A percentile compares a stretch with the other conserved stretches of the same genome.
phyloP scores from a whole-genome alignment of 2,797 vertebrate species.

The Ibycter americanus region DNA sequence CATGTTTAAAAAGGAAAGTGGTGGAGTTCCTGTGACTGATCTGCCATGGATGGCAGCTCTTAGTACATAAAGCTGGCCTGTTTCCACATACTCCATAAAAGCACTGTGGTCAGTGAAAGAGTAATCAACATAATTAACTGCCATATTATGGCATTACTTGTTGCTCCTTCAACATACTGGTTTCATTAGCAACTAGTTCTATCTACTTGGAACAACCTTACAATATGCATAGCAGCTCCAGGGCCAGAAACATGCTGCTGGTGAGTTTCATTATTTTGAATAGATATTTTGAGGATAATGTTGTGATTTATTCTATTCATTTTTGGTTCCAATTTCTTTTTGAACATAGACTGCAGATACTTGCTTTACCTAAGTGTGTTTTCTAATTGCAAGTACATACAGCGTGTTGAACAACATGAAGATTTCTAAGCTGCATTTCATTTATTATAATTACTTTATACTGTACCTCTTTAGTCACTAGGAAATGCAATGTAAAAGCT shows the following conservation, averaged over 20 bases:
- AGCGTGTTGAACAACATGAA: background rate
- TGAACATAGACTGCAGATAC: background rate
- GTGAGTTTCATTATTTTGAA: background rate
- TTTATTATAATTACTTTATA: background rate
- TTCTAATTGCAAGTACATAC: background rate
- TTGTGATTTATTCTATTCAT: background rate
- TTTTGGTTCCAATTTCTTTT: background rate
- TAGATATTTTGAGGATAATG: background rate
- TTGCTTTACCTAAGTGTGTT: background rate
- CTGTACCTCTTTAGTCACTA: background rate
- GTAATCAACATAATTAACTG: background rate
- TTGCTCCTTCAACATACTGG: background rate
- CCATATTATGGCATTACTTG: background rate
- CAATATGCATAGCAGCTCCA: background rate
- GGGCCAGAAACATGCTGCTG: accelerated
- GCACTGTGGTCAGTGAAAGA: background rate
- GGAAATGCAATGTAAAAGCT: background rate
- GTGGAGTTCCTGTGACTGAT: background rate
- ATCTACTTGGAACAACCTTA: background rate
- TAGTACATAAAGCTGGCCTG: background rate
- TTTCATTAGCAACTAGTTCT: background rate
- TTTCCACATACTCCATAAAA: background rate
- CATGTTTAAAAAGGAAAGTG: background rate
- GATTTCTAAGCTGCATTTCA: background rate
- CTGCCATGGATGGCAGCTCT: background rate